These are phyloP conservation scores for Metridium senile DNA, from an alignment of 92 coral and sea anemone genomes.

Conservation along the genomic window DNA sequence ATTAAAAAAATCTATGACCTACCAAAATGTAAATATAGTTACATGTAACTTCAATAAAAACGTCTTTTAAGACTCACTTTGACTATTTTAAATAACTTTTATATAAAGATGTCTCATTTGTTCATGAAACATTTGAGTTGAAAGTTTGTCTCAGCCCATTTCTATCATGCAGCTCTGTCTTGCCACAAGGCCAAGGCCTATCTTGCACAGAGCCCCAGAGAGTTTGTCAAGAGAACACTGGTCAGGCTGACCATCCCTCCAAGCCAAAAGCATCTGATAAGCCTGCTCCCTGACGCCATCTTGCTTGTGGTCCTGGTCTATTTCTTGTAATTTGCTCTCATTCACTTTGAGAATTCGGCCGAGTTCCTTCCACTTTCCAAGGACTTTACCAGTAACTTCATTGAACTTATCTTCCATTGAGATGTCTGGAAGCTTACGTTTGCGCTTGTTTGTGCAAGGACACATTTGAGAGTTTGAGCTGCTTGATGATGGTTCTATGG, in stretches of 20 bases:
- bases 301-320: conserved; percentile 74
- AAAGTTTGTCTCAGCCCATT: neutral
- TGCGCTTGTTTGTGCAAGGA: conserved; percentile 79
- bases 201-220: conserved; percentile 69
- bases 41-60: too few species aligned
- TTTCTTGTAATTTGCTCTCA: conserved; percentile 70
- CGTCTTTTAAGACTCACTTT: too few species aligned
- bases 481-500: conserved; percentile 2
- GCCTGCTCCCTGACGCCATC: conserved; percentile 89
- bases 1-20: too few species aligned
- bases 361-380: conserved; percentile 74
- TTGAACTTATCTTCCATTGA: conserved; percentile 71
- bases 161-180: conserved; percentile 59
- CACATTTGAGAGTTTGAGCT: conserved; percentile 46
- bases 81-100: too few species aligned
- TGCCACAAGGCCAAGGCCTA: conserved; percentile 73
- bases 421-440: conserved; percentile 63
- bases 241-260: conserved; percentile 86
- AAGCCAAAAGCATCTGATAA: conserved; percentile 85
- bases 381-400: conserved; percentile 68
- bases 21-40: too few species aligned
- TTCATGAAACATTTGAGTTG: neutral
- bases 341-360: conserved; percentile 74
- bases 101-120: too few species aligned
- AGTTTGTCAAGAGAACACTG: conserved; percentile 53